Evolutionary conservation across 1,140 invertebrate genomes (phyloP).

Genomic region (Hormaphis cornu): DNA sequence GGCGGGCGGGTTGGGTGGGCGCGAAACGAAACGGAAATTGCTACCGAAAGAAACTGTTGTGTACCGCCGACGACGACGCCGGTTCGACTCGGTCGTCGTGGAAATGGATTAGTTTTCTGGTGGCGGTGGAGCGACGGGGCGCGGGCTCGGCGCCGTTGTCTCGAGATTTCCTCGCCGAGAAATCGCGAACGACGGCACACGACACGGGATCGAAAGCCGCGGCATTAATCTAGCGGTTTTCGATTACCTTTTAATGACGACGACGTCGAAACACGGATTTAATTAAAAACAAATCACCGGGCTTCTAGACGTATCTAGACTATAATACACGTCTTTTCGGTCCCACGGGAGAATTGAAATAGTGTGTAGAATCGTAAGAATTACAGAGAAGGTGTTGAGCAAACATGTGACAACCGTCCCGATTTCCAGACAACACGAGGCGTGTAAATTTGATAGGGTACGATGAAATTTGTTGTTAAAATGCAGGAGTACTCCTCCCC

Average conservation of each 20-base stretch:
- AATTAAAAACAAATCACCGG: no score
- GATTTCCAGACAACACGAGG: no score
- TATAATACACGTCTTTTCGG: no score
- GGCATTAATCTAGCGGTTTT: neutral
- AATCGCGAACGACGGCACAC: neutral
- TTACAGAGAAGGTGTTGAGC: no score
- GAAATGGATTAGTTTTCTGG: conserved; percentile 30
- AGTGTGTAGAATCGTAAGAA: no score
- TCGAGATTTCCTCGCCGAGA: neutral
- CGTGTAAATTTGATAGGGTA: no score
- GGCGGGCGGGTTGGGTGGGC: neutral
- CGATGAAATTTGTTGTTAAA: no score
- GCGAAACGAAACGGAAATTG: conserved; percentile 22
- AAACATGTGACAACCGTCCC: no score
- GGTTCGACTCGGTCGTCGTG: neutral
- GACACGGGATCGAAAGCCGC: neutral
- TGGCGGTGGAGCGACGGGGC: neutral
- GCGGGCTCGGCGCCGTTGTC: neutral
- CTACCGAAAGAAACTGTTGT: conserved; percentile 24
- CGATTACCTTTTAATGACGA: neutral
- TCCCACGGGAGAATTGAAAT: no score
- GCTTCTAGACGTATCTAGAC: no score
- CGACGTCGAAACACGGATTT: no score
- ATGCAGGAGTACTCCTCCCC: no score
- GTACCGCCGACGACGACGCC: neutral